Percentiles rank a stretch among this genome's conserved stretches.
phyloP scores from a whole-genome alignment of 1,140 invertebrate genomes.

The Drosophila oshimai region DNA sequence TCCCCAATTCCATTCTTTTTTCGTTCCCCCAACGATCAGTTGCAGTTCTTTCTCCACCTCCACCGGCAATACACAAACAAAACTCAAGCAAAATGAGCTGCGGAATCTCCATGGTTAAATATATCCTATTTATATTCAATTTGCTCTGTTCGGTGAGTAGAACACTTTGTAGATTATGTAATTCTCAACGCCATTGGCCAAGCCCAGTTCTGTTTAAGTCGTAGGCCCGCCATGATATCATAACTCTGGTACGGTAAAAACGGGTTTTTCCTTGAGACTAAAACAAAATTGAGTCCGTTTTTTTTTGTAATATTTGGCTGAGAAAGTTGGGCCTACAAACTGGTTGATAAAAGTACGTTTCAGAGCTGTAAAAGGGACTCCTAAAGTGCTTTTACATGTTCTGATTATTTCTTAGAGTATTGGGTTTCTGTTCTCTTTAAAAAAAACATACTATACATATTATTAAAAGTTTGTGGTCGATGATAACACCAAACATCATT shows the following conservation, averaged over 20 bases:
- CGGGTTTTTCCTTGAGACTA: conserved; percentile 16
- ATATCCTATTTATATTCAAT: conserved; percentile 92
- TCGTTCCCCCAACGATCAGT: conserved; percentile 24
- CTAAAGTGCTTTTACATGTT: neutral
- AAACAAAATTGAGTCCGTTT: neutral
- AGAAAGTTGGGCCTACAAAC: conserved; percentile 49
- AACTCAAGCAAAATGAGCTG: conserved; percentile 84
- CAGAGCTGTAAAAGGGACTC: neutral
- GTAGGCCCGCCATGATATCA: conserved; percentile 51
- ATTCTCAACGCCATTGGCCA: conserved; percentile 3
- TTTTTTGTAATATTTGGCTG: neutral
- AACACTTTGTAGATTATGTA: conserved; percentile 13
- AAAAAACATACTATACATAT: too few species aligned
- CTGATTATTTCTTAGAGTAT: neutral
- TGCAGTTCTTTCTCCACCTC: conserved; percentile 40
- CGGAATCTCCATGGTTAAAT: conserved; percentile 91
- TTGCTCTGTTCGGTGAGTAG: conserved; percentile 91
- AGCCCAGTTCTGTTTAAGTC: neutral
- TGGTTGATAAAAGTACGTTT: conserved; percentile 26
- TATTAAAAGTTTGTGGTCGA: too few species aligned
- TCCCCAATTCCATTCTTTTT: conserved; percentile 26
- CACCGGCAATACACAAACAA: conserved; percentile 4
- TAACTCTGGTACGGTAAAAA: conserved; percentile 36
- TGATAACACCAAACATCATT: too few species aligned
- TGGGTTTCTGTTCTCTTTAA: too few species aligned